phyloP scores from a whole-genome alignment of 2,888 invertebrate genomes.

The Himalopsyche japonica region DNA sequence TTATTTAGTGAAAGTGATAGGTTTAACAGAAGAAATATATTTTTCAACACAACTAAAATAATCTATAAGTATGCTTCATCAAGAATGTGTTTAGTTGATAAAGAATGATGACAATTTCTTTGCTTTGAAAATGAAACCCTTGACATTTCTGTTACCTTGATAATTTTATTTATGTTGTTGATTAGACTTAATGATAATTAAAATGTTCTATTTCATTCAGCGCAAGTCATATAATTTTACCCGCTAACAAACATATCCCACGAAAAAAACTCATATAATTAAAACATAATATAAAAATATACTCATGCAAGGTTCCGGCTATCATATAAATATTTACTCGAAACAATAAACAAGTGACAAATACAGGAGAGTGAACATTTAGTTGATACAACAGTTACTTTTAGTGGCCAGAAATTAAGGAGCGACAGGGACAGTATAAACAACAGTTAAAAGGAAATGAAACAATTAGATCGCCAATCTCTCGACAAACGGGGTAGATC shows the following conservation, averaged over 20 bases:
- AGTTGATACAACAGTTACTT: slow-evolving; percentile 35
- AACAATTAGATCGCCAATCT: slow-evolving; percentile 6
- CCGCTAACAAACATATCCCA: slow-evolving; percentile 35
- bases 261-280: slow-evolving; percentile 23
- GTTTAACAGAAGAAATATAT: too few species aligned
- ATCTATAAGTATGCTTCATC: too few species aligned
- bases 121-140: too few species aligned
- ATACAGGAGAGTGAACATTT: slow-evolving; percentile 36
- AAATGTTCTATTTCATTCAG: slow-evolving; percentile 33
- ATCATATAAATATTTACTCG: slow-evolving; percentile 4
- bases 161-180: not conserved
- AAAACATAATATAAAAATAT: slow-evolving; percentile 4
- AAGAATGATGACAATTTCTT: too few species aligned
- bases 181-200: not conserved
- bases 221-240: slow-evolving; percentile 21
- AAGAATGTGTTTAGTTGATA: too few species aligned
- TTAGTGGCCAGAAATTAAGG: slow-evolving; percentile 26
- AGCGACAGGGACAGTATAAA: slow-evolving; percentile 29
- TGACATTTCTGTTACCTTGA: too few species aligned
- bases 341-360: slow-evolving; percentile 30
- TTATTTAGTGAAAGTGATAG: too few species aligned
- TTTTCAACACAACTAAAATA: too few species aligned
- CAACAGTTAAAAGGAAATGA: slow-evolving; percentile 20
- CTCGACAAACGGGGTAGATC: not conserved
- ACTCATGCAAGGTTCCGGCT: slow-evolving; percentile 24